phyloP scores from a whole-genome alignment of 2,888 invertebrate species.

The Andrena fulva region DNA sequence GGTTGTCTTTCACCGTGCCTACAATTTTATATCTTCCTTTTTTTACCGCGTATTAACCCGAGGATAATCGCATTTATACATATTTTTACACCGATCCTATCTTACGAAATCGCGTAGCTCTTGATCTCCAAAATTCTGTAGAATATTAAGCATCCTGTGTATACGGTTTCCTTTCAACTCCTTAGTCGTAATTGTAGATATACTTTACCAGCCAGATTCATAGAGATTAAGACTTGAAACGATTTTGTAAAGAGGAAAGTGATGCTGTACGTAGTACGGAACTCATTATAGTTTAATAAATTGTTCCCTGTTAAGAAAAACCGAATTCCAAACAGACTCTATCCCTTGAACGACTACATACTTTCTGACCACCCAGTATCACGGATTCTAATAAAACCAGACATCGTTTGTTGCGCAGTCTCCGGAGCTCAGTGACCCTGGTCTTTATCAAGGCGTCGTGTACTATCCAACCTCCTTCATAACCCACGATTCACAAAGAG shows the following conservation, averaged over 20 bases:
- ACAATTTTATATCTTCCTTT: constrained; percentile 4
- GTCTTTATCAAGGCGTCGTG: constrained; percentile 21
- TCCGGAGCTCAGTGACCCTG: constrained; percentile 36
- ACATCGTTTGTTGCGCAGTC: constrained; percentile 37
- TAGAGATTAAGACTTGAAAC: constrained; percentile 46
- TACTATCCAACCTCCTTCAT: neutral
- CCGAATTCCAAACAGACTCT: constrained; percentile 14
- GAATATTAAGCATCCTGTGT: neutral
- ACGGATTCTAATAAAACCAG: neutral
- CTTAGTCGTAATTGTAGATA: constrained; percentile 24
- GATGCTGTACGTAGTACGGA: constrained; percentile 34
- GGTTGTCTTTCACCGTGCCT: neutral
- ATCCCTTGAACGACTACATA: neutral
- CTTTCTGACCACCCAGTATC: constrained; percentile 31
- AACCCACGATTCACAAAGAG: no score
- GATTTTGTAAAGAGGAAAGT: constrained; percentile 37
- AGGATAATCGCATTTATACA: constrained; percentile 34
- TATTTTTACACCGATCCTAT: constrained; percentile 36
- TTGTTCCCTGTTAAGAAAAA: constrained; percentile 45
- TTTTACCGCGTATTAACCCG: constrained; percentile 3
- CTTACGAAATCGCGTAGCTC: neutral
- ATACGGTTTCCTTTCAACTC: constrained; percentile 8
- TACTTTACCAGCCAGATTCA: constrained; percentile 1
- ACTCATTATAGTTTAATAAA: constrained; percentile 54
- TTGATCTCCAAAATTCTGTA: constrained; percentile 16